Evolutionary conservation across 1,140 invertebrate genomes (phyloP).

Genomic region (Eufriesea mexicana): DNA sequence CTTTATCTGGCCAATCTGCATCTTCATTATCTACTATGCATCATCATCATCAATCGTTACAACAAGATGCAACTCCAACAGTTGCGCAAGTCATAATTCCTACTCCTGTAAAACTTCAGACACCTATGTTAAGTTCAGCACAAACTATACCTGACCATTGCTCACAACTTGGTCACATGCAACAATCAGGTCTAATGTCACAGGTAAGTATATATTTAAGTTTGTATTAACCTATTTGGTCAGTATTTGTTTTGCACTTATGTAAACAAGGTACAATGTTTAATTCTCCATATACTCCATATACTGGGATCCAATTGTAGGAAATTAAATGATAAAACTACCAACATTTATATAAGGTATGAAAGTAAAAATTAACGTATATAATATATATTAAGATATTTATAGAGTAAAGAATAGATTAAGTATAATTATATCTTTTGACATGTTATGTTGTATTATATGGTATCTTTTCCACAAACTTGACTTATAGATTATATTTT

Average conservation of each 20-base stretch:
- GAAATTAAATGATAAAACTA: background rate
- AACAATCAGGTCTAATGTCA: conserved; percentile 79
- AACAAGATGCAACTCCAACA: conserved; percentile 75
- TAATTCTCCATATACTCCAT: background rate
- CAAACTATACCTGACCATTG: conserved; percentile 75
- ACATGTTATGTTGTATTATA: too few species aligned
- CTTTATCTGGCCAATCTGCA: conserved; percentile 73
- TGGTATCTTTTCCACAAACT: too few species aligned
- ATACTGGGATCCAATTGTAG: background rate
- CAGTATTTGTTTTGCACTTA: background rate
- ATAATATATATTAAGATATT: too few species aligned
- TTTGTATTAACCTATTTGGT: background rate
- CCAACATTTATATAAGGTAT: background rate
- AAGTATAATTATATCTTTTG: too few species aligned
- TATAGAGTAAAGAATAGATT: too few species aligned
- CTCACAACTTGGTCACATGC: conserved; percentile 73
- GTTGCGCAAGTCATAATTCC: conserved; percentile 82
- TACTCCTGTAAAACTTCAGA: conserved; percentile 82
- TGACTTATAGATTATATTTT: too few species aligned
- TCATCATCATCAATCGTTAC: conserved; percentile 73
- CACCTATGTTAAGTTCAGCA: conserved; percentile 73
- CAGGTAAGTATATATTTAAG: conserved; percentile 75
- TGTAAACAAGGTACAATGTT: background rate
- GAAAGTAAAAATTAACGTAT: background rate
- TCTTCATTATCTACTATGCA: conserved; percentile 73